These are phyloP conservation scores for Lepisosteus oculatus DNA, from an alignment of 2,113 vertebrate species.

Conservation along the genomic window DNA sequence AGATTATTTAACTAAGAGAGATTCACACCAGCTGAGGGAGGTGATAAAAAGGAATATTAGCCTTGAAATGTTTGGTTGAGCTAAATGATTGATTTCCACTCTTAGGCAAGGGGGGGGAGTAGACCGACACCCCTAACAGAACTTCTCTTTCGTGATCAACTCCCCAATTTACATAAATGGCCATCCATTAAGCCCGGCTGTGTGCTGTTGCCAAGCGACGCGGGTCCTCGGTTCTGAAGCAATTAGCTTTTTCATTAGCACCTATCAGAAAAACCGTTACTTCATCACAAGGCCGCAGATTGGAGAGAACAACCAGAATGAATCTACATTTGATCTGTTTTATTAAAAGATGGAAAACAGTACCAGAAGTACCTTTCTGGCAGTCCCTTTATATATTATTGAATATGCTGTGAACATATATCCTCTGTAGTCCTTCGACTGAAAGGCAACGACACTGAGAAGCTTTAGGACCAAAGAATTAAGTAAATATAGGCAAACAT, in stretches of 20 bases:
- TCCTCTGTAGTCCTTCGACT: too few relatives aligned
- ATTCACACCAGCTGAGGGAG: not conserved
- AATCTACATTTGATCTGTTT: not conserved
- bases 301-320: slow-evolving; percentile 15
- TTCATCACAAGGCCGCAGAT: slow-evolving; percentile 28
- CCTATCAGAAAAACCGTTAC: slow-evolving; percentile 21
- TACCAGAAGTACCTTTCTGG: not conserved
- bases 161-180: slow-evolving; percentile 33
- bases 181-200: slow-evolving; percentile 42
- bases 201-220: slow-evolving; percentile 59
- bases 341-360: too few relatives aligned
- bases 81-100: slow-evolving; percentile 40
- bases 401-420: too few relatives aligned
- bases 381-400: not conserved
- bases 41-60: not conserved
- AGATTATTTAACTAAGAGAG: not conserved
- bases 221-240: slow-evolving; percentile 40
- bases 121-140: slow-evolving; percentile 31
- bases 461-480: too few relatives aligned
- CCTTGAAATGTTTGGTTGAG: slow-evolving; percentile 39
- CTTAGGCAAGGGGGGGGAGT: slow-evolving; percentile 28
- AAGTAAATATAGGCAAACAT: too few relatives aligned
- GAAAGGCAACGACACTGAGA: too few relatives aligned
- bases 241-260: slow-evolving; percentile 35
- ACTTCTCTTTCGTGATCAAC: slow-evolving; percentile 37